Base-by-base conservation (phyloP, 1,140 invertebrate genomes). In the Portunus trituberculatus region DNA sequence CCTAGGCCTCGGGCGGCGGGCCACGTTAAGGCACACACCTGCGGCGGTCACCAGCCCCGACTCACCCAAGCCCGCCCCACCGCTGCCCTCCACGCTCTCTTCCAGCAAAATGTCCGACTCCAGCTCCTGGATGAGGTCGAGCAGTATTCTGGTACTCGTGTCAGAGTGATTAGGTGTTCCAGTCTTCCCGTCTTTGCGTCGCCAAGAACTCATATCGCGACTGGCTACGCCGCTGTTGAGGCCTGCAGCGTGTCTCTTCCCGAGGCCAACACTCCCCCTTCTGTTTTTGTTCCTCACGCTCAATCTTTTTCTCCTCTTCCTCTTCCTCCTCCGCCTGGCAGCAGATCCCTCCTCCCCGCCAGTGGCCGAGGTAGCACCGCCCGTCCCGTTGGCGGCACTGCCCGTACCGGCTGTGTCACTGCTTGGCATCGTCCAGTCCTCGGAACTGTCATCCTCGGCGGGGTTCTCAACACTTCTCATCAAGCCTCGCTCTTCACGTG, bases 71-170 rank as follows among this genome's bases (percentile, higher is more conserved):
- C 10, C 25, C 39, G 28, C 89, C 28, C 89, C 32, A 2, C 0
- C 67, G 12, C n/a, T 20, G 67, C 67, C n/a, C 25, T 76, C 76
- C 91, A 83, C 29, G n/a, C 4, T 76, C 32, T 67, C n/a, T 14
- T 92, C 91, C 28, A 20, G 39, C 14, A 39, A 0, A 29, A 92
- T 39, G 28, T 92, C 67, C 1, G 59, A 8, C 91, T 92, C 91
- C 76, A 92, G 67, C 14, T 92, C 91, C 46, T 92, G 91, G 39
- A 92, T 92, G 29, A 92, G 91, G 29, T 83, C 76, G 0, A 92
- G 91, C 31, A 92, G 91, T 0, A 92, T 39, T 7, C 31, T 29
- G 29, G 91, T 92, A 59, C 45, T 92, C 7, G 91, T 46, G 67
- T 16, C 45, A 14, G 86, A 32, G 45, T 88, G 86, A 4, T 83